These are phyloP conservation scores for Perithous albicinctus DNA, from an alignment of 2,888 invertebrate genomes.

Conservation along the genomic window DNA sequence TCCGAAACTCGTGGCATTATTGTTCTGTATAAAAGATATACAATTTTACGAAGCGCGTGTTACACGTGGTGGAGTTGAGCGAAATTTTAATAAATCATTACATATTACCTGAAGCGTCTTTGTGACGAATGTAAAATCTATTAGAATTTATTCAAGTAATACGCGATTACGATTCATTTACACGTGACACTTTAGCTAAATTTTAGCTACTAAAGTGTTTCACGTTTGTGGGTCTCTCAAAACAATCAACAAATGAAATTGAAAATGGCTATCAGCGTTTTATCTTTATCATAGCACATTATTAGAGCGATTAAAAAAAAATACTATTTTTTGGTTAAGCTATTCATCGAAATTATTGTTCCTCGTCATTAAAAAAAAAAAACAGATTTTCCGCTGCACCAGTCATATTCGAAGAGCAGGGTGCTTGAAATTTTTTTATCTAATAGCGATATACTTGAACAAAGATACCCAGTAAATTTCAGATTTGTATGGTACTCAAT, in stretches of 20 bases:
- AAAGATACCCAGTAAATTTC: no score
- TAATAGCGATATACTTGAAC: no score
- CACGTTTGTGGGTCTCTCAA: background rate
- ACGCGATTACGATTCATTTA: background rate
- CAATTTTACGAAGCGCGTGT: constrained; percentile 26
- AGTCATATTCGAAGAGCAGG: no score
- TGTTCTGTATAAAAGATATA: constrained; percentile 33
- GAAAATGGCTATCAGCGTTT: background rate
- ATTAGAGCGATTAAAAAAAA: background rate
- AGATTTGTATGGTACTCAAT: no score
- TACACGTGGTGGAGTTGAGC: background rate
- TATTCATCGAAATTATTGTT: no score
- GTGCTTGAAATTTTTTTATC: no score
- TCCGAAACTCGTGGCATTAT: background rate
- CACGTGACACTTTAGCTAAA: background rate
- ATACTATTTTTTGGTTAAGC: no score
- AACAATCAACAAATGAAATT: constrained; percentile 5
- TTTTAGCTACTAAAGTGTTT: constrained; percentile 4
- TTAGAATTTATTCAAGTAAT: background rate
- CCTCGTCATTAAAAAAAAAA: no score
- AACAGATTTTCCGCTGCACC: no score
- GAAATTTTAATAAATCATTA: background rate
- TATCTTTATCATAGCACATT: background rate
- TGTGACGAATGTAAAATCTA: background rate
- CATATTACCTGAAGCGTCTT: background rate